These are phyloP conservation scores for Phylloscopus trochilus DNA, from an alignment of 2,113 vertebrate species.

Conservation along the genomic window DNA sequence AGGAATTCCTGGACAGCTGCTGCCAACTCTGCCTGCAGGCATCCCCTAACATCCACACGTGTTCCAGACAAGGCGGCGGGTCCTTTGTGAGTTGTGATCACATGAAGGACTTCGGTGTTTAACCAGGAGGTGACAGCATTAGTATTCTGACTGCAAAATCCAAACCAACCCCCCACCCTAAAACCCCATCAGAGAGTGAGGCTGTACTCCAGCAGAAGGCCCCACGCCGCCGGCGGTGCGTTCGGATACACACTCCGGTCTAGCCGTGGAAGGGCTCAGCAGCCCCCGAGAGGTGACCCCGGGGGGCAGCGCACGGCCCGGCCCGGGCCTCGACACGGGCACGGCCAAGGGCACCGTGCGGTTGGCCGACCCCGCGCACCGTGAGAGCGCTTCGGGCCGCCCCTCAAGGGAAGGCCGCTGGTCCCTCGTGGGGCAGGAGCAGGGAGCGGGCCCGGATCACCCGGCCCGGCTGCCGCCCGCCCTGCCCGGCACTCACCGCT, in stretches of 20 bases:
- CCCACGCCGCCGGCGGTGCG: background rate
- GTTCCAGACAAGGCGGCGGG: rapidly evolving
- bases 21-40: background rate
- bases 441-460: background rate
- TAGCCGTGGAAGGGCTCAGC: background rate
- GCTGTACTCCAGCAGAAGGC: rapidly evolving
- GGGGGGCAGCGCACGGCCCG: background rate
- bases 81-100: background rate
- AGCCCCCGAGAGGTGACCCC: background rate
- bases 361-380: background rate
- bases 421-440: background rate
- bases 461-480: background rate
- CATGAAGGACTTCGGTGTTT: background rate
- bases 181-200: rapidly evolving
- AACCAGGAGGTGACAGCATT: background rate
- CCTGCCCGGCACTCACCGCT: background rate
- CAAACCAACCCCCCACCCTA: background rate
- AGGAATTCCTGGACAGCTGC: background rate
- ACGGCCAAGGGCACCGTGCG: background rate
- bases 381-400: background rate
- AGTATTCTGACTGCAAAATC: background rate
- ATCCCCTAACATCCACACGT: rapidly evolving
- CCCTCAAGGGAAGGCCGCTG: background rate
- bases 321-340: background rate
- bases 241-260: rapidly evolving